A percentile compares a stretch with the other conserved stretches of the same genome.
These are phyloP conservation scores for Cantharis flavilabris DNA, from an alignment of 2,888 invertebrate species.

Conservation along the genomic window DNA sequence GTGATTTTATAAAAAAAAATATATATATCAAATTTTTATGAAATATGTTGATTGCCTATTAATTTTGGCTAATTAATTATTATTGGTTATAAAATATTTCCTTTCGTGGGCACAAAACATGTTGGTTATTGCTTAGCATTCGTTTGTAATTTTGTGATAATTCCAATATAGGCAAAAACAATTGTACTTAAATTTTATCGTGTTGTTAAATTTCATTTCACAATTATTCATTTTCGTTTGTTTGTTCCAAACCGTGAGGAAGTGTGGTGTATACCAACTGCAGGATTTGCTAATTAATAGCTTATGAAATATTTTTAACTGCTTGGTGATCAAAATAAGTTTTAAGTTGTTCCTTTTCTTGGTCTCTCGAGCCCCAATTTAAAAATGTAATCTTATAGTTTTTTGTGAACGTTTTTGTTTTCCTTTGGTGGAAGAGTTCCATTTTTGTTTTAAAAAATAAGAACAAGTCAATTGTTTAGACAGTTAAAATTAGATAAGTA, in stretches of 20 bases:
- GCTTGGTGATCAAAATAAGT: not conserved
- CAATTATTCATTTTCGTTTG: not conserved
- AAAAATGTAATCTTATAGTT: not conserved
- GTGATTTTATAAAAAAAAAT: not conserved
- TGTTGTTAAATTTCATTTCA: not conserved
- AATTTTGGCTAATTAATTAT: not conserved
- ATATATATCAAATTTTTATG: not conserved
- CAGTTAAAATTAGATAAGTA: not conserved
- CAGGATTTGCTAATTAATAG: not conserved
- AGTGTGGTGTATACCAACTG: not conserved
- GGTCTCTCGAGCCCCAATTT: not conserved
- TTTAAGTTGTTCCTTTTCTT: not conserved
- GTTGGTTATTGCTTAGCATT: not conserved
- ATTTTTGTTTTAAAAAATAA: not conserved
- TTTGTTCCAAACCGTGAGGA: not conserved
- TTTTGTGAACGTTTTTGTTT: not conserved
- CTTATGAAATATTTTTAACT: not conserved
- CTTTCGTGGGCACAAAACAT: not conserved
- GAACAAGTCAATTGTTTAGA: not conserved
- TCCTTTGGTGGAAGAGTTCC: not conserved
- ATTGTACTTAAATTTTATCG: not conserved
- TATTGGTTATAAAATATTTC: not conserved
- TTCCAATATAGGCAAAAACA: not conserved
- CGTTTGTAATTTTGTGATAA: not conserved
- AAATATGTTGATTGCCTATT: not conserved